Conservation (phyloP, 2,888 invertebrate genomes). For the Elmis aenea region DNA sequence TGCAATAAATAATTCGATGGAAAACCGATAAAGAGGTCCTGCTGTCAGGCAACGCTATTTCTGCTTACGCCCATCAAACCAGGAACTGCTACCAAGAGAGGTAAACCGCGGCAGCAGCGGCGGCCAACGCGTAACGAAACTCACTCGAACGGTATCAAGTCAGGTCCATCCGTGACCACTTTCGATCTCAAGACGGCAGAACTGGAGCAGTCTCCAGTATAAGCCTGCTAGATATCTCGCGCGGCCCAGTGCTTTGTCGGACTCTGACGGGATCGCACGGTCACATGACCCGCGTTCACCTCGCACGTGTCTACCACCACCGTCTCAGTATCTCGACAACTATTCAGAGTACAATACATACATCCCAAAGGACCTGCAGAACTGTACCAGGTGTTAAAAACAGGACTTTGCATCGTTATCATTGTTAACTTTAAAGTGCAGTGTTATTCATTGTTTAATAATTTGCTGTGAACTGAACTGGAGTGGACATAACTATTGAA, state of each 20-base stretch:
- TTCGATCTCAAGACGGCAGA: constrained; percentile 42
- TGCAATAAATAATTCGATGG: no score
- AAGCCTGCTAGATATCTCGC: constrained; percentile 39
- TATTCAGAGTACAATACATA: no score
- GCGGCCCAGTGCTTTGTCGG: constrained; percentile 40
- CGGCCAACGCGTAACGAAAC: constrained; percentile 35
- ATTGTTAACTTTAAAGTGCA: no score
- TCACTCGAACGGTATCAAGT: constrained; percentile 41
- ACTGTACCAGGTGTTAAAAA: no score
- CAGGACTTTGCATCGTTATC: no score
- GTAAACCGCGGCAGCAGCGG: constrained; percentile 28
- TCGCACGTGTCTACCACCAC: constrained; percentile 22
- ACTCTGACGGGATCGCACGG: constrained; percentile 37
- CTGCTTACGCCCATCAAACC: constrained; percentile 27
- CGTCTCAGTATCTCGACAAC: neutral
- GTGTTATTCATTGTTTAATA: no score
- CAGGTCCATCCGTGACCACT: constrained; percentile 43
- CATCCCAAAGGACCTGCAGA: no score
- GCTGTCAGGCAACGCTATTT: constrained; percentile 14
- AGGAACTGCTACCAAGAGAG: constrained; percentile 34
- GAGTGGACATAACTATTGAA: no score
- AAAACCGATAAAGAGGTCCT: constrained; percentile 29
- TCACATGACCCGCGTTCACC: constrained; percentile 19
- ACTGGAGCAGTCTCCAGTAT: constrained; percentile 43
- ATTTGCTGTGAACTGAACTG: no score